A percentile compares a stretch with the other conserved stretches of the same genome.
These are phyloP conservation scores for Nemotelus nigrinus DNA, from an alignment of 2,888 invertebrate species.

Conservation along the genomic window DNA sequence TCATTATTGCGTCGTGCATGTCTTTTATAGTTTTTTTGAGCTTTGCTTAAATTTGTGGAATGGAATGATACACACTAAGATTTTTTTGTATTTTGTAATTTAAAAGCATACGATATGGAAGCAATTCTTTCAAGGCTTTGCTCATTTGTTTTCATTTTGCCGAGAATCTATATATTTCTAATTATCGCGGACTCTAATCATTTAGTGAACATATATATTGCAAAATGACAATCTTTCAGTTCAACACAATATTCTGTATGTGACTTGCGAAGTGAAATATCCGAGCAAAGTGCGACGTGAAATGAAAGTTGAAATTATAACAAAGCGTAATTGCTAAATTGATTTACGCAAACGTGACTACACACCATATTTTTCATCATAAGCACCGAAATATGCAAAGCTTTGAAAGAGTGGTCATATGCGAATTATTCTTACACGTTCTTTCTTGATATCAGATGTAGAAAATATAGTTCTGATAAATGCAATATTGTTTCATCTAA, in stretches of 20 bases:
- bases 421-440: too few species aligned
- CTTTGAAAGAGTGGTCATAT: slow-evolving; percentile 7
- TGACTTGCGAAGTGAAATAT: too few species aligned
- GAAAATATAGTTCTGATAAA: slow-evolving; percentile 3
- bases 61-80: slow-evolving; percentile 27
- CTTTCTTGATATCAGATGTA: neutral
- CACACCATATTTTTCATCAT: neutral
- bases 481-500: neutral
- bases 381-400: slow-evolving; percentile 29
- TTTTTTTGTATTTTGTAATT: neutral
- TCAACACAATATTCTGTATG: too few species aligned
- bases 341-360: neutral
- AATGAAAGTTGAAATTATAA: too few species aligned
- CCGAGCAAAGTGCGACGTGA: too few species aligned
- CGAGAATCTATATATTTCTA: neutral
- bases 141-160: neutral
- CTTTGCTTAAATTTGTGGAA: slow-evolving; percentile 20
- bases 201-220: too few species aligned
- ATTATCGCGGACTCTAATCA: too few species aligned
- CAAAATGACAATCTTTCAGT: too few species aligned
- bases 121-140: slow-evolving; percentile 36
- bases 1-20: neutral
- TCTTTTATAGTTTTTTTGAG: neutral
- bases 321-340: neutral
- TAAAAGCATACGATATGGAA: neutral